These are phyloP conservation scores for Trinorchestia longiramus DNA, from an alignment of 1,140 invertebrate species.

Conservation along the genomic window DNA sequence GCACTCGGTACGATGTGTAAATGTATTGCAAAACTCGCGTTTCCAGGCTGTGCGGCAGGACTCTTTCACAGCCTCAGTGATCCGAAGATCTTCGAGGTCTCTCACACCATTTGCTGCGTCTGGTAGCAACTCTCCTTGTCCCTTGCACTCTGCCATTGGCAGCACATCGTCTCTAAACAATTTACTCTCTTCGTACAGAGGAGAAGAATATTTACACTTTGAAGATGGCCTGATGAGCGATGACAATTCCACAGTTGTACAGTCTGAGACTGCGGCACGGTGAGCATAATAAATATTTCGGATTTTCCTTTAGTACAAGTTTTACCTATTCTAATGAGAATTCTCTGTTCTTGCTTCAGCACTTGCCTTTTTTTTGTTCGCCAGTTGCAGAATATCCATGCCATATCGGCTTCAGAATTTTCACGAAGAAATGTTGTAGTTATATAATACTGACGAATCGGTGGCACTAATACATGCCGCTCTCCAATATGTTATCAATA, in stretches of 20 bases:
- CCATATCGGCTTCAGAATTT: too few relatives aligned
- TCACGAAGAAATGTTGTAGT: neutral
- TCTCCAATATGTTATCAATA: neutral
- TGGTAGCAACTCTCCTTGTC: neutral
- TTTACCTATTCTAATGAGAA: neutral
- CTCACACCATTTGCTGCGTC: neutral
- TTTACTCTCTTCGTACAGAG: neutral
- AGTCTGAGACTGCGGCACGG: neutral
- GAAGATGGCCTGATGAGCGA: neutral
- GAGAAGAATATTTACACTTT: neutral
- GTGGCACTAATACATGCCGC: neutral
- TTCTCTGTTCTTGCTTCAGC: too few relatives aligned
- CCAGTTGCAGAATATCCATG: neutral
- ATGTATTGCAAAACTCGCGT: too few relatives aligned
- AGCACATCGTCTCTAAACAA: slow-evolving; percentile 40
- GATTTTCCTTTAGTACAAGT: neutral
- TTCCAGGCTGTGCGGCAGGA: slow-evolving; percentile 13
- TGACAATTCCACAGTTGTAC: neutral
- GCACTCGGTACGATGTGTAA: too few relatives aligned
- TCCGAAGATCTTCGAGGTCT: neutral
- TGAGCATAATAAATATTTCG: neutral
- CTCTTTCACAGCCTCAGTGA: slow-evolving; percentile 28
- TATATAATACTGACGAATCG: neutral
- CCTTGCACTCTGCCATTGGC: slow-evolving; percentile 27
- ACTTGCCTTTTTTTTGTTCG: neutral